Evolutionary conservation across 2,888 invertebrate species (phyloP), one percentile per base, ranked within the genome.

Genomic region (Melanchra persicariae): DNA sequence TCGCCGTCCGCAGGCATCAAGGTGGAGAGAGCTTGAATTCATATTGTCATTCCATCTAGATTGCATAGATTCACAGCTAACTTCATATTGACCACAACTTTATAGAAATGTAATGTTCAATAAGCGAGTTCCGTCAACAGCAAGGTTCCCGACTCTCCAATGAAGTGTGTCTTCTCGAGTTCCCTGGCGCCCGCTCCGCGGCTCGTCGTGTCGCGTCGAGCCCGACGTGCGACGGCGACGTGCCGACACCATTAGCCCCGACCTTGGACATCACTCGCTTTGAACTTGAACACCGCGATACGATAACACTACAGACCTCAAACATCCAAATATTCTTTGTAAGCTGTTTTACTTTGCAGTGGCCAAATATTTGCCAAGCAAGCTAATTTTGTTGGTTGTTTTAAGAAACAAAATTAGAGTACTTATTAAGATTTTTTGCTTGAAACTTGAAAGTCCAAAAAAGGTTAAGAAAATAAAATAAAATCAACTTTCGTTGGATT

Each of bases 201-300:
- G 12, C 55, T 47, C 57, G 51, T 24, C 34, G 59, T 12, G 49
- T 17, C 43, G 19, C 24, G 54, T 22, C 55, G 37, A 51, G 55
- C 37, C 60, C 45, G 57, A n/a, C n/a, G n/a, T n/a, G n/a, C n/a
- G n/a, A n/a, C n/a, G n/a, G n/a, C n/a, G n/a, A n/a, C n/a, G n/a
- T n/a, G n/a, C n/a, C n/a, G n/a, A 51, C 51, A 34, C 69, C 57
- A 58, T 76, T 76, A 68, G 57, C 69, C 57, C 34, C 62, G 76
- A 74, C 74, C 74, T 74, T 58, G 61, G 17, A 24, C 47, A 26
- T 22, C 74, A 43, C 63, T 73, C 62, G 54, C 74, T 79, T 73
- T 73, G 61, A 73, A 66, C 54, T 73, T 66, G 52, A 55, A 64
- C 43, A 45, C 26, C 19, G 34, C 15, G 30, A 30, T 30, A 68